Evolutionary conservation across 2,888 invertebrate species (phyloP).

Genomic region (Neoscelio sp.): DNA sequence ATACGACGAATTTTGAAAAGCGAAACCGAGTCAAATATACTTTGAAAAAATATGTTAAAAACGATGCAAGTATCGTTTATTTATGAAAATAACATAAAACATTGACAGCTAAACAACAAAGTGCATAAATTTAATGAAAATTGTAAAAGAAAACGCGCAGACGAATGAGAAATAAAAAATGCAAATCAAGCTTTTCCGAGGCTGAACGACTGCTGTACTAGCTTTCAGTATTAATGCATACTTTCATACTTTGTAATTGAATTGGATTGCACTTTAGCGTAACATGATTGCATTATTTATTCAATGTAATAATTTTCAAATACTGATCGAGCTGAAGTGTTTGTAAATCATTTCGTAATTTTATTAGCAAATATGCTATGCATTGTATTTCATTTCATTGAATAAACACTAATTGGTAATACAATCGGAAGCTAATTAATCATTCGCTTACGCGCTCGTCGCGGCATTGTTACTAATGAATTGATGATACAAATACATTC

Average conservation of each 20-base stretch:
- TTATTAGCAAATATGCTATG: conserved; percentile 48
- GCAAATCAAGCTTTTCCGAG: conserved; percentile 39
- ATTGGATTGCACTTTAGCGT: conserved; percentile 50
- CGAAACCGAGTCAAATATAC: no score
- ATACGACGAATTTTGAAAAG: no score
- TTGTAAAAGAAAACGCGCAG: not conserved
- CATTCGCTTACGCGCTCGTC: conserved; percentile 61
- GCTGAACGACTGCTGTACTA: conserved; percentile 29
- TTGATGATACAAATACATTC: conserved; percentile 45
- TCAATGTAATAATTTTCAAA: conserved; percentile 51
- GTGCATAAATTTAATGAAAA: not conserved
- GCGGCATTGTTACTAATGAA: conserved; percentile 53
- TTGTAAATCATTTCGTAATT: conserved; percentile 60
- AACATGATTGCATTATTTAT: conserved; percentile 58
- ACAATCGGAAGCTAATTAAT: conserved; percentile 63
- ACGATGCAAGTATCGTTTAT: no score
- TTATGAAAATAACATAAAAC: no score
- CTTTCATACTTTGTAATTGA: conserved; percentile 38
- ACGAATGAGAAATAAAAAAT: conserved; percentile 43
- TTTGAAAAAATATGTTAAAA: no score
- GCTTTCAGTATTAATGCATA: conserved; percentile 53
- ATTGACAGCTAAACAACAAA: not conserved
- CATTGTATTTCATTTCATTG: conserved; percentile 61
- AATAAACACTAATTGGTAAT: conserved; percentile 60
- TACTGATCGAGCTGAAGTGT: conserved; percentile 33